phyloP scores from a whole-genome alignment of 2,888 invertebrate genomes.

The Zaprionus lineosus region DNA sequence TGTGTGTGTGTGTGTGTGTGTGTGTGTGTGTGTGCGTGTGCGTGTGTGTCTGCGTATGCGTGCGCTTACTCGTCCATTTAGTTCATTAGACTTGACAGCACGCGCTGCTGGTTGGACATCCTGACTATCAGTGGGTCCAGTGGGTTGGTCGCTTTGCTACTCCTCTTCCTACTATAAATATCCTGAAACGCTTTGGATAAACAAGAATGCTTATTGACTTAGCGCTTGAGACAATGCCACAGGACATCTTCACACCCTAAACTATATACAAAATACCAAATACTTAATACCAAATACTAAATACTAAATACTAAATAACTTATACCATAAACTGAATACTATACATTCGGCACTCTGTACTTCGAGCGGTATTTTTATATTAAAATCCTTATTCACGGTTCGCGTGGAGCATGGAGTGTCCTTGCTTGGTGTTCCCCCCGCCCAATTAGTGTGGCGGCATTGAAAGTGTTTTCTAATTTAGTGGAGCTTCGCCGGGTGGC shows the following conservation, averaged over 20 bases:
- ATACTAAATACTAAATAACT: too few species aligned
- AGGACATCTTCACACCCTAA: too few species aligned
- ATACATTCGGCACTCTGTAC: too few species aligned
- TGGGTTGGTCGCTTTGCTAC: too few species aligned
- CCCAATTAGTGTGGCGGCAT: constrained; percentile 76
- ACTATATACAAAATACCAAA: too few species aligned
- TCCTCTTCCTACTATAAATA: constrained; percentile 22
- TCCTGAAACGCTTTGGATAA: constrained; percentile 42
- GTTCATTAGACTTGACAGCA: constrained; percentile 70
- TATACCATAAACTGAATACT: too few species aligned
- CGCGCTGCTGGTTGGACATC: constrained; percentile 27
- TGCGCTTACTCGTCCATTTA: constrained; percentile 60
- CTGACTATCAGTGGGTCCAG: too few species aligned
- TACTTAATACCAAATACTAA: too few species aligned
- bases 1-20: not conserved
- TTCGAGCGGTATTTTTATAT: too few species aligned
- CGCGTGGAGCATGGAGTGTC: too few species aligned
- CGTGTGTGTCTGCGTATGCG: constrained; percentile 15
- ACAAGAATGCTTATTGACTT: constrained; percentile 65
- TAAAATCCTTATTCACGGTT: constrained; percentile 73
- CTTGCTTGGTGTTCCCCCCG: too few species aligned
- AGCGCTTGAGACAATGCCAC: constrained; percentile 64
- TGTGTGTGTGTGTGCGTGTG: not conserved
- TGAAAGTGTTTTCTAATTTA: constrained; percentile 62
- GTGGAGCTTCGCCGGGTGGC: too few species aligned